A percentile compares a stretch with the other conserved stretches of the same genome.
Conservation (phyloP, 2,888 invertebrate genomes). For the Pegoplata infirma region DNA sequence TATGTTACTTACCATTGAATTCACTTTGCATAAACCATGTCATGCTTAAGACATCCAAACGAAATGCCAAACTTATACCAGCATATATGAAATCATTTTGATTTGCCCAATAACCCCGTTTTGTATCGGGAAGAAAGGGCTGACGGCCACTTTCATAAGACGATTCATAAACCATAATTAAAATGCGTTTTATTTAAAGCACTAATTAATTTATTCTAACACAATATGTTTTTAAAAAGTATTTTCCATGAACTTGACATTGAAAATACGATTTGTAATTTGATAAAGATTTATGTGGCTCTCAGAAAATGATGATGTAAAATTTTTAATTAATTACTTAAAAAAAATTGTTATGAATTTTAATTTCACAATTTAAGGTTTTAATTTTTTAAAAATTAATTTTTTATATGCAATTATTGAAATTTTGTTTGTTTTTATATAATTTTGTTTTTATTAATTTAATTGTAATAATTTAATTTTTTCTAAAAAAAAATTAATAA, state of each 20-base stretch:
- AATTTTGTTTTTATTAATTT: neutral
- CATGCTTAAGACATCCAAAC: conserved; percentile 88
- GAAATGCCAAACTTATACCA: conserved; percentile 89
- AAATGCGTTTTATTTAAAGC: too few species aligned
- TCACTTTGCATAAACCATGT: conserved; percentile 74
- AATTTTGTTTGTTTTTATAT: neutral
- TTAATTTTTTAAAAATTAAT: neutral
- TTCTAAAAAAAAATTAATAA: too few species aligned
- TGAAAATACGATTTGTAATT: neutral
- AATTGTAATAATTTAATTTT: neutral
- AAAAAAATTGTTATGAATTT: neutral
- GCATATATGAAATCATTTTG: conserved; percentile 87
- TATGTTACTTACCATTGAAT: conserved; percentile 72
- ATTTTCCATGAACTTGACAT: conserved; percentile 35
- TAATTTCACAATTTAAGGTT: neutral
- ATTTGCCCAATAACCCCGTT: conserved; percentile 84
- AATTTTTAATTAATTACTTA: too few species aligned
- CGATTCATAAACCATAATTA: conserved; percentile 72
- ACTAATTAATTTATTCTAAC: neutral
- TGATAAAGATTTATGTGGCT: neutral
- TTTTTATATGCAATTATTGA: neutral
- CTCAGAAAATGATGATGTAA: too few species aligned
- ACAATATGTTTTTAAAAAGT: neutral
- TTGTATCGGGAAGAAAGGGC: conserved; percentile 72
- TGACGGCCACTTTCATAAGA: conserved; percentile 74